Base-by-base conservation (phyloP, 2,888 invertebrate species). In the Drosophila kuntzei region DNA sequence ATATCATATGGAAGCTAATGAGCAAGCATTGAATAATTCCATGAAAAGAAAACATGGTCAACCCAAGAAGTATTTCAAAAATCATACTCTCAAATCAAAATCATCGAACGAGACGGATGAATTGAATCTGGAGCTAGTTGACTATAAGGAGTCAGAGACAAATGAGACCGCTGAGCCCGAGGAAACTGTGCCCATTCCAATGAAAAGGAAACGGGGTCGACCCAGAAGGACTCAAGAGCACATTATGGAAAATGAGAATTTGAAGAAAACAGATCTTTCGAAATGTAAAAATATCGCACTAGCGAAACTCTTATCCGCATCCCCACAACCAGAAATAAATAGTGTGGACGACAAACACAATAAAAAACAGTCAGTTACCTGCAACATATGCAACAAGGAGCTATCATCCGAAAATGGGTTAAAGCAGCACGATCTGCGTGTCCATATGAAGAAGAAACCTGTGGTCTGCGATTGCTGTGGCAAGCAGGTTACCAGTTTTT, bases 381-480 rank as follows among this genome's bases (percentile, higher is more conserved):
- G 82, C 36, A n/a, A 39, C 4, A 29, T 47, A 8, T 81, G 85
- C 55, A 2, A 70, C 22, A 71, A 71, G 47, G 16, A 60, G 14
- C 37, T 82, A 0, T 41, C 68, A 2, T 69, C 78, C 2, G 64
- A 54, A 12, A n/a, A 36, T 5, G 59, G 72, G 1, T 44, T 86
- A 2, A 59, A 54, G 14, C 68, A 79, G 2, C 91, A 91, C 60
- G 79, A 86, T 8, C 79, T 80, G 11, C 80, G 90, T 0, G 79
- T 91, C 4, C 92, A 92, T 62, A 80, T 83, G 9, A 90, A 90
- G 12, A 85, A 85, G 25, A 90, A 92, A 44, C 92, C 92, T 0
- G 93, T 91, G 65, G 91, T 93, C 20, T 93, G 93, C 68, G 93
- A 93, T 60, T 90, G 91, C 60, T 93, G 93, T 72, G 93, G 93